Percentiles rank a stretch among this genome's conserved stretches.
These are phyloP conservation scores for Planococcus citri DNA, from an alignment of 1,140 invertebrate species.

Conservation along the genomic window DNA sequence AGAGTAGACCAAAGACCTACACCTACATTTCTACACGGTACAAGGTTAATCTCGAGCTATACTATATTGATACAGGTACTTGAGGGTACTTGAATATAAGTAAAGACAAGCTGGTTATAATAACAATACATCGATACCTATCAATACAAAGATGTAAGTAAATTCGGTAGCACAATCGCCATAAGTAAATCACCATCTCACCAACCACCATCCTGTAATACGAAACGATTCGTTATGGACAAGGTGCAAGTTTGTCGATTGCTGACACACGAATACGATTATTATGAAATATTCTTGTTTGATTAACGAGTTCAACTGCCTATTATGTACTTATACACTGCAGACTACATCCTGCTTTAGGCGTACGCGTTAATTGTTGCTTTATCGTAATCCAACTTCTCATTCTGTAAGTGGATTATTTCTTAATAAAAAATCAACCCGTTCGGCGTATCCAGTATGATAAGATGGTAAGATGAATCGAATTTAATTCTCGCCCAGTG, in stretches of 20 bases:
- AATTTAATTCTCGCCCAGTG: not conserved
- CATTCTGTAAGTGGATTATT: not conserved
- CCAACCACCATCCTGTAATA: not conserved
- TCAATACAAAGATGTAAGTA: not conserved
- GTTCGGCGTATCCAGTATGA: not conserved
- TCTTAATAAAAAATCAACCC: not conserved
- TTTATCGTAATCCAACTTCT: not conserved
- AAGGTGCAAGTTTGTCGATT: not conserved
- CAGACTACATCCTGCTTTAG: conserved; percentile 5
- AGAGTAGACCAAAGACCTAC: no score
- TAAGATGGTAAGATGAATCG: not conserved
- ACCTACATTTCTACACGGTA: no score
- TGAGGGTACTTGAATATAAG: no score
- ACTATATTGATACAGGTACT: no score
- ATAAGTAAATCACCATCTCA: no score
- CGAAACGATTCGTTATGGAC: not conserved
- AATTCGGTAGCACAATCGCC: not conserved
- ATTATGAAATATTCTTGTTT: conserved; percentile 4
- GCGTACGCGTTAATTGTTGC: conserved; percentile 1
- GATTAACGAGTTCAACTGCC: conserved; percentile 6
- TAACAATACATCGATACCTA: no score
- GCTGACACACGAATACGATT: not conserved
- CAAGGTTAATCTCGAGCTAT: no score
- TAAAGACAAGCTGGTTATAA: no score
- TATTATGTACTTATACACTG: not conserved